These are phyloP conservation scores for Gorilla gorilla DNA, from an alignment of 2,113 vertebrate species.

Conservation along the genomic window DNA sequence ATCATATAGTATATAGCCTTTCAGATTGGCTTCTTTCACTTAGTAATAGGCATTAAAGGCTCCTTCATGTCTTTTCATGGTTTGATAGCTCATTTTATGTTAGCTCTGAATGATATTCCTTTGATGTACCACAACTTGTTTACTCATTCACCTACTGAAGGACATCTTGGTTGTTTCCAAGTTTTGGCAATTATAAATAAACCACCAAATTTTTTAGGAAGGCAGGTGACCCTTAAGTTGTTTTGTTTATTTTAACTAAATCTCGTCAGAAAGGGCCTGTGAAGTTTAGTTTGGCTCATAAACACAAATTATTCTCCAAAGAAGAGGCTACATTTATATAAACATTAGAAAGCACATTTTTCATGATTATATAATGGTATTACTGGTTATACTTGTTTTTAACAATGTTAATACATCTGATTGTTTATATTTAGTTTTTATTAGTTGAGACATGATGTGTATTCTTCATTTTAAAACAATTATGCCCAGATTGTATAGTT, in stretches of 20 bases:
- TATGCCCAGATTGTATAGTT: background rate
- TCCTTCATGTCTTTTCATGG: background rate
- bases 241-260: constrained; percentile 19
- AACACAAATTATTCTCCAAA: constrained; percentile 3
- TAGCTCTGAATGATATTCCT: background rate
- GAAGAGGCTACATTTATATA: constrained; percentile 22
- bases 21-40: background rate
- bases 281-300: background rate
- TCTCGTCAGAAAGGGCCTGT: background rate
- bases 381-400: constrained; percentile 22
- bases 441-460: constrained; percentile 12
- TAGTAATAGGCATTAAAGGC: background rate
- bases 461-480: background rate
- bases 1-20: background rate
- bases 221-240: background rate
- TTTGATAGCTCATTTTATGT: background rate
- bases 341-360: constrained; percentile 38
- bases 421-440: background rate
- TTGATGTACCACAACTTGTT: background rate
- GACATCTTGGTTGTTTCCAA: background rate
- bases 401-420: background rate
- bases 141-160: background rate
- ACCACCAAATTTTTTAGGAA: background rate
- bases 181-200: background rate
- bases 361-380: background rate